Base-by-base conservation (phyloP, 2,888 invertebrate species). In the Plusia festucae region DNA sequence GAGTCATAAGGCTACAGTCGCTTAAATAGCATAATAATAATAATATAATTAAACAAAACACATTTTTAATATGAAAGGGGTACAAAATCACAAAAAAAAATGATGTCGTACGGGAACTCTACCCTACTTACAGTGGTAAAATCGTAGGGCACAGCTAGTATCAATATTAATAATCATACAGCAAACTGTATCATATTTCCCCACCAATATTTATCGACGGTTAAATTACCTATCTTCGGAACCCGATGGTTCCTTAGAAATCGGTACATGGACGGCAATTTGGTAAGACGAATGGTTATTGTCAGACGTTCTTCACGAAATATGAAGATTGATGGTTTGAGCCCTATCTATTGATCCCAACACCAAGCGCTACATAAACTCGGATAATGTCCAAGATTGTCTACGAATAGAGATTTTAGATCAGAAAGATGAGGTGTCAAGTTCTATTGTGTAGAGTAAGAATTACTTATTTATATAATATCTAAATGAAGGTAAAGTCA, bases 261-360 rank as follows among this genome's bases (percentile, higher is more conserved):
- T 86, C 79, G 83, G 82, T 84, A 86, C 86, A 83, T 84, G 85
- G 85, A 82, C 84, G 83, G 87, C 87, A 87, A 89, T 89, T 91
- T 90, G 87, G 82, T 76, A 88, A 91, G 91, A 91, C 87, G 85
- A 89, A 92, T 91, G 88, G 88, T 86, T 81, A 82, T 85, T 86
- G 90, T 88, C 88, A 88, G 88, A 78, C 85, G 83, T 82, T 88
- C 85, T 86, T 87, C 84, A 84, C 84, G 86, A 90, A 90, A 89
- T 91, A 92, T 91, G 88, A 90, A 91, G 92, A 92, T 91, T 88
- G 89, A 92, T 92, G 80, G 77, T 76, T 65, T 70, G 78, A 76
- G 72, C 78, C 82, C 84, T 83, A 84, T 83, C 82, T 80, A 82
- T 82, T 84, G 84, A 83, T 81, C 77, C 71, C 60, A 22, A 53